Evolutionary conservation across 2,888 invertebrate species (phyloP).

Genomic region (Globia sparganii): DNA sequence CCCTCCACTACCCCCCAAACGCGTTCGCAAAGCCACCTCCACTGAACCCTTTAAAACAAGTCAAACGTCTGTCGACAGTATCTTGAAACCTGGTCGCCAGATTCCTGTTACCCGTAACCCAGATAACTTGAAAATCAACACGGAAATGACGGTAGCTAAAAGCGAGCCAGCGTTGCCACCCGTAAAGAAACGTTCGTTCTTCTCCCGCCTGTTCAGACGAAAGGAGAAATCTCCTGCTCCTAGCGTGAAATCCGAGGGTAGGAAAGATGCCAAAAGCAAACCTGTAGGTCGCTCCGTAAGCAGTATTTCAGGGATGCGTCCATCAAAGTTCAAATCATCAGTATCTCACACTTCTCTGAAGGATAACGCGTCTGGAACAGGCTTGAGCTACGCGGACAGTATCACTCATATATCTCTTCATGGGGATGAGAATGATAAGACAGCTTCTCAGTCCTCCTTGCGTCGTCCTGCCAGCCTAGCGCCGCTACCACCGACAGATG

Average conservation of each 20-base stretch:
- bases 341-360: constrained; percentile 85
- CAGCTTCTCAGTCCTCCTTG: constrained; percentile 80
- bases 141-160: constrained; percentile 77
- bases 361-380: constrained; percentile 83
- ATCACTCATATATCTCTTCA: constrained; percentile 93
- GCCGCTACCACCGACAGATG: constrained; percentile 88
- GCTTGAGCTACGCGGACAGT: constrained; percentile 89
- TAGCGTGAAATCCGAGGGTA: constrained; percentile 82
- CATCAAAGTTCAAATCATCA: constrained; percentile 85
- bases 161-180: constrained; percentile 87
- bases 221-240: constrained; percentile 87
- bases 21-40: constrained; percentile 90
- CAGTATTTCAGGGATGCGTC: constrained; percentile 91
- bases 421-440: constrained; percentile 87
- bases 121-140: constrained; percentile 67
- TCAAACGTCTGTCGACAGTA: constrained; percentile 85
- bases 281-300: constrained; percentile 91
- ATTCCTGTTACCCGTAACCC: constrained; percentile 78
- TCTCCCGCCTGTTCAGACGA: constrained; percentile 86
- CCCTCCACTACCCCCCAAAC: constrained; percentile 95
- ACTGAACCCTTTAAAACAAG: constrained; percentile 83
- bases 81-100: constrained; percentile 82
- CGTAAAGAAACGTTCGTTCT: constrained; percentile 86
- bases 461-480: constrained; percentile 76
- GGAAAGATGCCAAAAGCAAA: constrained; percentile 78